A percentile compares a stretch with the other conserved stretches of the same genome.
phyloP scores from a whole-genome alignment of 2,797 vertebrate genomes.

The Pangasius sanitwongsei region DNA sequence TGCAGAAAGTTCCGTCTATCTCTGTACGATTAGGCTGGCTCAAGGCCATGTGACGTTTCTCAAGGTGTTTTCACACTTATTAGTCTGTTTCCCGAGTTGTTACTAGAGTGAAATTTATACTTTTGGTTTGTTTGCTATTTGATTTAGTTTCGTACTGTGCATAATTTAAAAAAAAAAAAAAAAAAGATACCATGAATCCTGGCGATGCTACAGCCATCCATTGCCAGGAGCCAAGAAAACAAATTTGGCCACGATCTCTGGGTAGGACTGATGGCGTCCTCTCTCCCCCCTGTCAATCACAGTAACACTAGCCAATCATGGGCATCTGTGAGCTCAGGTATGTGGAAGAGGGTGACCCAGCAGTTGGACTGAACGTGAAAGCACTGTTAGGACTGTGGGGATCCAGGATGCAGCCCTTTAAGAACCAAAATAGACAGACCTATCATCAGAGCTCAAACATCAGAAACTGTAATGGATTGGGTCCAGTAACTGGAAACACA shows the following conservation, averaged over 20 bases:
- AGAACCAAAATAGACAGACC: neutral
- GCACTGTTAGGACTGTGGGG: neutral
- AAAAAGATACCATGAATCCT: no score
- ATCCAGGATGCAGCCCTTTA: neutral
- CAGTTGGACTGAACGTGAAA: neutral
- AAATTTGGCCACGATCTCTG: no score
- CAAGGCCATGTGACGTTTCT: neutral
- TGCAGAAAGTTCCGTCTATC: neutral
- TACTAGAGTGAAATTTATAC: neutral
- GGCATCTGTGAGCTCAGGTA: neutral
- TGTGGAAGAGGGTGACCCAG: neutral
- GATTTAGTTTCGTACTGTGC: neutral
- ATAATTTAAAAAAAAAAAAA: no score
- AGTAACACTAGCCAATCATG: neutral
- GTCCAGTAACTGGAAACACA: neutral
- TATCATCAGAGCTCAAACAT: neutral
- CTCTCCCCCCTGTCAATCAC: no score
- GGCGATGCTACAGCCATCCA: no score
- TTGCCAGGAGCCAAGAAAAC: no score
- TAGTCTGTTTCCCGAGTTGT: neutral
- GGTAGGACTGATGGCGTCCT: no score
- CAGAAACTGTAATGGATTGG: neutral
- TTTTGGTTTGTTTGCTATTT: neutral
- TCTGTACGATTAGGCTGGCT: neutral
- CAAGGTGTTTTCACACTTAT: neutral